Conservation (phyloP, 2,797 vertebrate species). For the Pseudochirops corinnae region DNA sequence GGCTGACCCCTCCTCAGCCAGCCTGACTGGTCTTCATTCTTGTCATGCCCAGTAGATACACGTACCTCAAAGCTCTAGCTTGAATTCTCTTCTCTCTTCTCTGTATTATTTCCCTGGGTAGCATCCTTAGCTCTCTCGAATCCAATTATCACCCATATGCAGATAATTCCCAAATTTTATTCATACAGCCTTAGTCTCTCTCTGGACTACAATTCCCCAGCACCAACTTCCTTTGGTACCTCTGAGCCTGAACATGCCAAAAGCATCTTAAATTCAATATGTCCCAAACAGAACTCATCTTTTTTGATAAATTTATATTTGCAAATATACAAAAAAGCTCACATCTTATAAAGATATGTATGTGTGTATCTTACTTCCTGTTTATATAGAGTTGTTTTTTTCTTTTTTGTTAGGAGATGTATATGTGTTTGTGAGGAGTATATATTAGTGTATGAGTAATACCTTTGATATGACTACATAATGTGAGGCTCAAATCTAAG, state of each 20-base stretch:
- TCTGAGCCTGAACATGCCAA: background rate
- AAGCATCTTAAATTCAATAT: background rate
- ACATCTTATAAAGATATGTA: too few relatives aligned
- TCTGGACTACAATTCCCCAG: too few relatives aligned
- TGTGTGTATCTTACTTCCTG: too few relatives aligned
- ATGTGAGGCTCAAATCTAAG: too few relatives aligned
- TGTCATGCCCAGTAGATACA: background rate
- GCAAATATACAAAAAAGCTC: too few relatives aligned
- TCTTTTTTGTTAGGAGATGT: too few relatives aligned
- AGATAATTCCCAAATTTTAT: background rate
- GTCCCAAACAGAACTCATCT: background rate
- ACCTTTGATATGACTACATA: too few relatives aligned
- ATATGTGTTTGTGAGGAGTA: too few relatives aligned
- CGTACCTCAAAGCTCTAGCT: background rate
- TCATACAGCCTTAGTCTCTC: background rate
- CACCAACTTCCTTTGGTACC: background rate
- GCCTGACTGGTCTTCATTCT: background rate
- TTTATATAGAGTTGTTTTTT: too few relatives aligned
- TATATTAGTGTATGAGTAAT: too few relatives aligned
- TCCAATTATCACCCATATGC: background rate
- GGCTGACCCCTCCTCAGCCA: background rate
- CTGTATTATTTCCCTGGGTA: background rate
- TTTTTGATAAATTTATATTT: too few relatives aligned
- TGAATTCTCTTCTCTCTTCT: background rate
- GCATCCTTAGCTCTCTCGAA: background rate